Percentiles rank a stretch among this genome's conserved stretches.
phyloP scores from a whole-genome alignment of 2,888 invertebrate species.

The Rhodophaea formosa region DNA sequence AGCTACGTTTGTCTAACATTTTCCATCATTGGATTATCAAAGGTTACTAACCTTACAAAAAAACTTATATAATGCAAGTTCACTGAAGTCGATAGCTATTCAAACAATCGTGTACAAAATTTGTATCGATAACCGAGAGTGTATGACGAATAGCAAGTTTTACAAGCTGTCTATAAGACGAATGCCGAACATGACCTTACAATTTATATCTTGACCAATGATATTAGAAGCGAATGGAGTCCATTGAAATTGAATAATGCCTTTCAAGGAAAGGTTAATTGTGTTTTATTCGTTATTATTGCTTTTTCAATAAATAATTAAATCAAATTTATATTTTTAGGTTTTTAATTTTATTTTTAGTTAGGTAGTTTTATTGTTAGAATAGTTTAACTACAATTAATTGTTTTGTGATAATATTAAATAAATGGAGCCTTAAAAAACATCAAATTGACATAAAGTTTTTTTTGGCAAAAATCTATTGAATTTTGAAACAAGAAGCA shows the following conservation, averaged over 20 bases:
- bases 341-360: no score
- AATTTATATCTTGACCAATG: constrained; percentile 49
- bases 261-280: no score
- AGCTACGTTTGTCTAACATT: neutral
- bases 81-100: neutral
- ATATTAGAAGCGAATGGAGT: neutral
- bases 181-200: constrained; percentile 70
- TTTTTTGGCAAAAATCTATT: no score
- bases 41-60: neutral
- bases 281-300: no score
- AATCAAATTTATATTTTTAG: no score
- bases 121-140: constrained; percentile 55
- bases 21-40: neutral
- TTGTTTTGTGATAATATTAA: no score
- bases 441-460: no score
- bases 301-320: no score
- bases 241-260: neutral
- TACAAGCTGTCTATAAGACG: constrained; percentile 65
- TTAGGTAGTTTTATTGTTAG: no score
- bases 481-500: no score
- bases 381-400: no score
- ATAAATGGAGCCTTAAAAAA: no score
- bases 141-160: constrained; percentile 65
- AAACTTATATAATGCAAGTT: neutral
- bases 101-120: constrained; percentile 34